Percentiles rank a stretch among this genome's conserved stretches.
Conservation (phyloP, 2,888 invertebrate genomes). For the Gymnosoma rotundatum region DNA sequence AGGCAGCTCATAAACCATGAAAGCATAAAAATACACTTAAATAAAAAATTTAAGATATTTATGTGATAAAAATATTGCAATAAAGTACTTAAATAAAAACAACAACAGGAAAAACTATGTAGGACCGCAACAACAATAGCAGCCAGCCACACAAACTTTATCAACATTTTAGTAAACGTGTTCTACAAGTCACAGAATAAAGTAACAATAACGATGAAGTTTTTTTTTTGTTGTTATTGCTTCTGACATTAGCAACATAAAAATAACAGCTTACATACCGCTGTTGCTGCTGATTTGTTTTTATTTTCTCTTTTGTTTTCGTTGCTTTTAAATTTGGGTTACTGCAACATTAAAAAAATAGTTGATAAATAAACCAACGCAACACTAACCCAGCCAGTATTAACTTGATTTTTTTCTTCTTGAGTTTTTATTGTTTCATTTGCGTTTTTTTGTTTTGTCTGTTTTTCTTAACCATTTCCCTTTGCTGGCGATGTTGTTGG, state of each 20-base stretch:
- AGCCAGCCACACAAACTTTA: slow-evolving; percentile 17
- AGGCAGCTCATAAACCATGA: slow-evolving; percentile 34
- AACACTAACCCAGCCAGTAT: background rate
- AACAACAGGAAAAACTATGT: slow-evolving; percentile 19
- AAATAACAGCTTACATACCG: background rate
- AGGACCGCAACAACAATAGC: slow-evolving; percentile 24
- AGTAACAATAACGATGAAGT: slow-evolving; percentile 33
- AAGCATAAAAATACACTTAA: slow-evolving; percentile 69
- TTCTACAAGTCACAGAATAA: slow-evolving; percentile 54
- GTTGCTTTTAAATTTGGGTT: slow-evolving; percentile 20
- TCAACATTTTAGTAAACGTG: slow-evolving; percentile 60
- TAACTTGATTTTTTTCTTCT: slow-evolving; percentile 23
- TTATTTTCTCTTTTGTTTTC: background rate
- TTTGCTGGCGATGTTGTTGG: slow-evolving; percentile 24
- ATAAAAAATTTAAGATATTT: slow-evolving; percentile 61
- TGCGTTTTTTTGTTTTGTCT: background rate
- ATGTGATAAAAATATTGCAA: slow-evolving; percentile 53
- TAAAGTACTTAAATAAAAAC: slow-evolving; percentile 2
- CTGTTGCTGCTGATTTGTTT: slow-evolving; percentile 4
- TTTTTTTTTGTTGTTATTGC: slow-evolving; percentile 1
- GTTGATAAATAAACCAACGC: slow-evolving; percentile 45
- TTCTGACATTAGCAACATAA: background rate
- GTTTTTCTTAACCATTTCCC: background rate
- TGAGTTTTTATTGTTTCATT: background rate
- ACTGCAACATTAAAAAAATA: slow-evolving; percentile 46